Percentiles rank a stretch among this genome's conserved stretches.
Evolutionary conservation across 1,140 invertebrate genomes (phyloP).

Genomic region (Cylas formicarius): DNA sequence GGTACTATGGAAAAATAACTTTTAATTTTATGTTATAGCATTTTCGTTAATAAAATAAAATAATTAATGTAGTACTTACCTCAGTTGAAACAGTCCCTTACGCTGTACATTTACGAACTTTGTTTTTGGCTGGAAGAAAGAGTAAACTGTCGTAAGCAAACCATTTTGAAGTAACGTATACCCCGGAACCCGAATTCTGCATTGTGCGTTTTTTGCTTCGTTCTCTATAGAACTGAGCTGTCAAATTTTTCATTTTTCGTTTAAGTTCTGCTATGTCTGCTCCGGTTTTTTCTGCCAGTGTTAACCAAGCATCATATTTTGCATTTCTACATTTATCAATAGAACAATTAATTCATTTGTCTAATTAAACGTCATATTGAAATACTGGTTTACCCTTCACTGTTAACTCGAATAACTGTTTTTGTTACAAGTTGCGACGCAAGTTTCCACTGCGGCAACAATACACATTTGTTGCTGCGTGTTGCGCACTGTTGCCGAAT

Average conservation of each 20-base stretch:
- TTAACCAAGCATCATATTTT: constrained; percentile 1
- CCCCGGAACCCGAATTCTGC: not conserved
- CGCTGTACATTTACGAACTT: too few species aligned
- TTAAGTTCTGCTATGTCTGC: too few species aligned
- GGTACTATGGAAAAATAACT: constrained; percentile 2
- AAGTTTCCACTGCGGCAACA: constrained; percentile 10
- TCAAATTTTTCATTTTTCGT: constrained; percentile 11
- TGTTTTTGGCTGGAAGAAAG: too few species aligned
- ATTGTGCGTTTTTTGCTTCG: not conserved
- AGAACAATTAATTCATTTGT: too few species aligned
- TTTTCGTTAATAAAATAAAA: not conserved
- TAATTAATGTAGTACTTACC: not conserved
- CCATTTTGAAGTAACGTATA: constrained; percentile 5
- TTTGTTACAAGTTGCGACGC: too few species aligned
- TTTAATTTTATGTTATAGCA: constrained; percentile 1
- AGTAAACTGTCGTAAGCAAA: constrained; percentile 1
- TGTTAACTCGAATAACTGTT: too few species aligned
- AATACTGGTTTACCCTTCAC: too few species aligned
- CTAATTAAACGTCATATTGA: too few species aligned
- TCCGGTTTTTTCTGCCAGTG: too few species aligned
- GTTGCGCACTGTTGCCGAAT: constrained; percentile 3
- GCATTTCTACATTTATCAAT: too few species aligned
- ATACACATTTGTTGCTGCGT: too few species aligned
- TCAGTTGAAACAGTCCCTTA: too few species aligned
- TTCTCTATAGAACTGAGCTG: constrained; percentile 6